Base-by-base conservation (phyloP, 2,888 invertebrate genomes). In the Molorchus minor region DNA sequence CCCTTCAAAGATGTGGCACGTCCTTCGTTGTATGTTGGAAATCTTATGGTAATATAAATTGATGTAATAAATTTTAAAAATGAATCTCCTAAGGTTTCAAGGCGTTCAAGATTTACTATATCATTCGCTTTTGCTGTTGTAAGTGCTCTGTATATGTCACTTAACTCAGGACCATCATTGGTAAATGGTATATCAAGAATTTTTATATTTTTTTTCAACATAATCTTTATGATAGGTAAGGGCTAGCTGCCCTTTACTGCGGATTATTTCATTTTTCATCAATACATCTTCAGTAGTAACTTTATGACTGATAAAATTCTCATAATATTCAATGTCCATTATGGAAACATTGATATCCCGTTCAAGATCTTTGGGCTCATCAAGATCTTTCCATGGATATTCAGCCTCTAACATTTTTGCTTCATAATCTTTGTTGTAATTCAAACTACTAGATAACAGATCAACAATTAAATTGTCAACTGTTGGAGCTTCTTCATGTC, bases 61-160 rank as follows among this genome's bases (percentile, higher is more conserved):
- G 91, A 90, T 1, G 87, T 84, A 1, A 90, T 87, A 70, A 89
- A 90, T 81, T 97, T 96, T 4, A 97, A 82, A 78, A 92, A 92
- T 0, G 94, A 90, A 78, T 97, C 96, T 0, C 96, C 97, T 2
- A 97, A 84, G 0, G 93, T 93, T 80, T 96, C 96, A 10, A 90
- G 81, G 1, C 94, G 82, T 76, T 97, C 96, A 69, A 93, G 79
- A 75, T 93, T 86, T 64, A 94, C 87, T 3, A 86, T 84, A 72
- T 96, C 96, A 62, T 88, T 84, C 0, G 91, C 87, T 58, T 86
- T 86, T 29, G 88, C 87, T 1, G 89, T 84, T 0, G 93, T 93
- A 0, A 95, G 75, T 0, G 93, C 90, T 74, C 86, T 78, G 30
- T 84, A 72, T 0, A 85, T 68, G 51, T 83, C 83, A 0, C 80